Evolutionary conservation across 2,888 invertebrate species (phyloP).

Genomic region (Phoronis australis): DNA sequence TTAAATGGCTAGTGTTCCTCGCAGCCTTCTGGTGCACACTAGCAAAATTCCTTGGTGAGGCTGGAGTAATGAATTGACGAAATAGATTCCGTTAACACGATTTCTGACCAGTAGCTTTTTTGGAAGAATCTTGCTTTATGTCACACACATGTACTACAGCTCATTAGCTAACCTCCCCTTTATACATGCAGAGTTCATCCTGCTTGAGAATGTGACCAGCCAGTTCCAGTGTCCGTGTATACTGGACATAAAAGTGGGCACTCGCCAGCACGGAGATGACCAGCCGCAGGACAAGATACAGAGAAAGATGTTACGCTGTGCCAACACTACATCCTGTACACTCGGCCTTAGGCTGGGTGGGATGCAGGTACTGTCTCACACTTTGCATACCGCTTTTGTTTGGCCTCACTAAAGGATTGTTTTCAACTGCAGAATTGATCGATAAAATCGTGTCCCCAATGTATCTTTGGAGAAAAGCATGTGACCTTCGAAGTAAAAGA

Average conservation of each 20-base stretch:
- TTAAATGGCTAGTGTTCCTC: no score
- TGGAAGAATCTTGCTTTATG: not conserved
- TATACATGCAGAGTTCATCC: slow-evolving; percentile 50
- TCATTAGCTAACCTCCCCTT: not conserved
- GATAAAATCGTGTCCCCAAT: no score
- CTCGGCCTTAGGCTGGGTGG: slow-evolving; percentile 58
- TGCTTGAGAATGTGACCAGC: slow-evolving; percentile 61
- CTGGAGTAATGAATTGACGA: not conserved
- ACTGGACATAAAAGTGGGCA: slow-evolving; percentile 60
- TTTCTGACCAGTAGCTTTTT: not conserved
- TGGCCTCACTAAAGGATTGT: no score
- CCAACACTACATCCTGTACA: slow-evolving; percentile 55
- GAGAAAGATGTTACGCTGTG: slow-evolving; percentile 56
- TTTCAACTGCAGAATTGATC: no score
- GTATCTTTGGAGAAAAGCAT: no score
- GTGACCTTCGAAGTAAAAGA: no score
- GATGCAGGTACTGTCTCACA: slow-evolving; percentile 42
- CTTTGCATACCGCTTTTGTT: no score
- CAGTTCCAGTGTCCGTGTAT: slow-evolving; percentile 58
- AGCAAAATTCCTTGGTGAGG: no score
- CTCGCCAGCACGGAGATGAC: slow-evolving; percentile 58
- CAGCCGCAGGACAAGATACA: slow-evolving; percentile 55
- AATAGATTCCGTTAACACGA: not conserved
- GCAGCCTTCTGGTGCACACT: no score
- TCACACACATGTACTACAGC: no score